phyloP scores from a whole-genome alignment of 2,888 invertebrate species.

The Andrena minutula region DNA sequence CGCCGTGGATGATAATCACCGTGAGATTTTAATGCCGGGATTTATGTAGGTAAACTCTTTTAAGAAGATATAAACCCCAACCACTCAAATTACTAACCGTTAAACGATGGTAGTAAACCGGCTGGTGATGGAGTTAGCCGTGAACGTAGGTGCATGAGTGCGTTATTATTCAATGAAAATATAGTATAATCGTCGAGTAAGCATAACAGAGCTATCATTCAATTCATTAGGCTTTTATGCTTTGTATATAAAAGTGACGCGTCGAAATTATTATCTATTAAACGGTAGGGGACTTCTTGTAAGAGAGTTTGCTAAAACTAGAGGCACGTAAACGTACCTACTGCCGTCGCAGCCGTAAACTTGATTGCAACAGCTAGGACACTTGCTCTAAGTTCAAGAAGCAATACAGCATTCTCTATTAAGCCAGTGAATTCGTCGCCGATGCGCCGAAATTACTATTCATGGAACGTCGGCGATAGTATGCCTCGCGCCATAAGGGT shows the following conservation, averaged over 20 bases:
- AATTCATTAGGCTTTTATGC: background rate
- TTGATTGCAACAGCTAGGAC: background rate
- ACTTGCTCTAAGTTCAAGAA: background rate
- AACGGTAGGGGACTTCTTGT: background rate
- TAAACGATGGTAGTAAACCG: background rate
- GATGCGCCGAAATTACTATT: too few species aligned
- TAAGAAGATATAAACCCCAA: background rate
- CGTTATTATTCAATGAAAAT: background rate
- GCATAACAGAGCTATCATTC: background rate
- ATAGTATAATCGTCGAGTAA: background rate
- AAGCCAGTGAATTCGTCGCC: too few species aligned
- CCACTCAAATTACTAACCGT: conserved; percentile 12
- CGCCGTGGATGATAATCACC: conserved; percentile 5
- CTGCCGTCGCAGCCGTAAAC: background rate
- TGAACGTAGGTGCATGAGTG: background rate
- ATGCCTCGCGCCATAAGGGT: too few species aligned
- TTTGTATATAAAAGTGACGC: background rate
- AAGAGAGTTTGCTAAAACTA: background rate
- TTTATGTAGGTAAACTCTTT: conserved; percentile 36
- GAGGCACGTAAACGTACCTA: background rate
- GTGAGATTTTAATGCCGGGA: conserved; percentile 39
- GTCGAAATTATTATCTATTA: background rate
- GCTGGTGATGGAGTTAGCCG: background rate
- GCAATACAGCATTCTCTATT: too few species aligned
- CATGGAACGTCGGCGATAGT: too few species aligned